phyloP scores from a whole-genome alignment of 2,797 vertebrate genomes.

The Phrynocephalus guinanensis region DNA sequence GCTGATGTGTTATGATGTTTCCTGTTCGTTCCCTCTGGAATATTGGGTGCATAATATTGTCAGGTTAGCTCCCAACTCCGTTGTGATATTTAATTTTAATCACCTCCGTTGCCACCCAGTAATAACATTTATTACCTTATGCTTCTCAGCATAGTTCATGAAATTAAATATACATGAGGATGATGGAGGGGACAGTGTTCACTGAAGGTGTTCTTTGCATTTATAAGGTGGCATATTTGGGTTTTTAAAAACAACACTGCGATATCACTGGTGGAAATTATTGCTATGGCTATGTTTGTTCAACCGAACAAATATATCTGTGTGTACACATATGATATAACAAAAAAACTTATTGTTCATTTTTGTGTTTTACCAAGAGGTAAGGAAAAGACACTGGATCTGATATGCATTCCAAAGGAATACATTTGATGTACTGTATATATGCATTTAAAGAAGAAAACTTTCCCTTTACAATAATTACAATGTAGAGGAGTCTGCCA shows the following conservation, averaged over 20 bases:
- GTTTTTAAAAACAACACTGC: slow-evolving; percentile 47
- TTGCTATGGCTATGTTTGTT: slow-evolving; percentile 72
- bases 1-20: slow-evolving; percentile 46
- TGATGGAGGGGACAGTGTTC: slow-evolving; percentile 72
- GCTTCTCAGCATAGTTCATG: slow-evolving; percentile 75
- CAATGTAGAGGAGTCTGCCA: slow-evolving; percentile 54
- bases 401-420: slow-evolving; percentile 62
- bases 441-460: slow-evolving; percentile 68
- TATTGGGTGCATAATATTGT: slow-evolving; percentile 65
- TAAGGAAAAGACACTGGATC: slow-evolving; percentile 73
- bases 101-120: slow-evolving; percentile 66
- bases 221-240: slow-evolving; percentile 69
- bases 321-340: slow-evolving; percentile 55
- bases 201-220: slow-evolving; percentile 73
- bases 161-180: slow-evolving; percentile 79
- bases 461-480: slow-evolving; percentile 50
- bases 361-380: slow-evolving; percentile 76
- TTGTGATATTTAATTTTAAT: slow-evolving; percentile 79
- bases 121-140: slow-evolving; percentile 75
- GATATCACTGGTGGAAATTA: slow-evolving; percentile 65
- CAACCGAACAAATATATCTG: slow-evolving; percentile 70
- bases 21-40: slow-evolving; percentile 29
- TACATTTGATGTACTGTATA: slow-evolving; percentile 78
- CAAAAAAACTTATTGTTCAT: slow-evolving; percentile 72
- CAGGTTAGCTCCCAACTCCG: slow-evolving; percentile 65